Evolutionary conservation across 2,888 invertebrate genomes (phyloP).

Genomic region (Phalangium opilio): DNA sequence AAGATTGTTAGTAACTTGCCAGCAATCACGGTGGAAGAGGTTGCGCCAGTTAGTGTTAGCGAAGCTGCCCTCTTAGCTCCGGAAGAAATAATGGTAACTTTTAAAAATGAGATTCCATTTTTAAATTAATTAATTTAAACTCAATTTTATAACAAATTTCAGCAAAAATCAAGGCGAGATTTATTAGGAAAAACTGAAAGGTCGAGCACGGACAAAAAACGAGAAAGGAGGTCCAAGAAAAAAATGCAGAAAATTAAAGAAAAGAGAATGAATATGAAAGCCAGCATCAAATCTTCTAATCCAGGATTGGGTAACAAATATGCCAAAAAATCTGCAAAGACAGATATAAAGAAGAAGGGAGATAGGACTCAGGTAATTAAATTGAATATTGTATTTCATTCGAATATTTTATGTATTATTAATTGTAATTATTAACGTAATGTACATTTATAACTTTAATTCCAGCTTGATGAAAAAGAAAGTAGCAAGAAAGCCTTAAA

Average conservation of each 20-base stretch:
- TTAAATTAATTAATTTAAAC: too few relatives aligned
- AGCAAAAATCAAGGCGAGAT: slow-evolving; percentile 34
- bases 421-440: slow-evolving; percentile 2
- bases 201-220: slow-evolving; percentile 68
- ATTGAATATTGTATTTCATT: too few relatives aligned
- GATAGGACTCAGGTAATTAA: not conserved
- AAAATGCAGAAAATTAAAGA: slow-evolving; percentile 42
- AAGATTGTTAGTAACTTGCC: slow-evolving; percentile 81
- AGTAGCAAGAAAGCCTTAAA: slow-evolving; percentile 34
- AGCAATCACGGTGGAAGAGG: slow-evolving; percentile 85
- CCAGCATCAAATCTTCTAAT: slow-evolving; percentile 23
- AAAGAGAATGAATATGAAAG: slow-evolving; percentile 32
- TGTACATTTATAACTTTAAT: not conserved
- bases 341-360: slow-evolving; percentile 40
- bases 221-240: slow-evolving; percentile 67
- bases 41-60: slow-evolving; percentile 73
- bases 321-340: slow-evolving; percentile 42
- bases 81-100: slow-evolving; percentile 55
- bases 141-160: slow-evolving; percentile 3
- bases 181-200: slow-evolving; percentile 59
- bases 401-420: not conserved
- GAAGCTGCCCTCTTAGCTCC: slow-evolving; percentile 76
- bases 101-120: slow-evolving; percentile 8
- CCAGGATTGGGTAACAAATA: slow-evolving; percentile 36
- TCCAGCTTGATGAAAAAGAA: slow-evolving; percentile 29